Evolutionary conservation across 64 coral and sea anemone genomes (phyloP), one percentile per base, ranked within the genome.

Genomic region (Exaiptasia diaphana): DNA sequence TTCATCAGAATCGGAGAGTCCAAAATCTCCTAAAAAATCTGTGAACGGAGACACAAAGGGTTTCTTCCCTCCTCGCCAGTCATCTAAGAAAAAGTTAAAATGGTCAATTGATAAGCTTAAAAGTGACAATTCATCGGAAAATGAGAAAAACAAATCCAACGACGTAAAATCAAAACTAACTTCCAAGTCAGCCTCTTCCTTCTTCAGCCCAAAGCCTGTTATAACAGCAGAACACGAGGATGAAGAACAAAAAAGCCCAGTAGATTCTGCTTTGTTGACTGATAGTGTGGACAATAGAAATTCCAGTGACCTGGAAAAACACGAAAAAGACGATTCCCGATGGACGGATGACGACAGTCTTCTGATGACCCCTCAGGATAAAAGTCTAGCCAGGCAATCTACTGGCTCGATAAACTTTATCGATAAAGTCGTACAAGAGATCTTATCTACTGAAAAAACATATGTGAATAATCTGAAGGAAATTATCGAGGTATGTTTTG

Each of bases 381-480:
- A 86, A 31, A 75, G 83, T n/a, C 49, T 63, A 45, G 73, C 71
- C 0, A 34, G 73, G 0, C 22, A 30, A 0, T 93, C 90, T 42
- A 73, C 50, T 52, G 75, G 55, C 6, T 93, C 90, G 5, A 82
- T 64, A 33, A 93, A 75, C 48, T 83, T 87, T 38, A 87, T 82
- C 42, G 90, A 93, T 11, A 75, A 82, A 57, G 91, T 94, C 62
- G 91, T 94, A 18, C 85, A 94, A 21, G 91, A 94, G 74, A 89
- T 89, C 64, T 30, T 94, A 53, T 65, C 73, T 13, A 94, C 91
- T 30, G 91, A 94, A 70, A 68, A 77, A 30, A 59, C 85, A 35
- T 94, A 94, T 84, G 91, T 94, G 40, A 67, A 84, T 53, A 68
- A 94, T 89, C 86, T 94, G 31, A 71, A 89, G 45, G 85, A 94